These are phyloP conservation scores for Myopa testacea DNA, from an alignment of 2,888 invertebrate genomes.

Conservation along the genomic window DNA sequence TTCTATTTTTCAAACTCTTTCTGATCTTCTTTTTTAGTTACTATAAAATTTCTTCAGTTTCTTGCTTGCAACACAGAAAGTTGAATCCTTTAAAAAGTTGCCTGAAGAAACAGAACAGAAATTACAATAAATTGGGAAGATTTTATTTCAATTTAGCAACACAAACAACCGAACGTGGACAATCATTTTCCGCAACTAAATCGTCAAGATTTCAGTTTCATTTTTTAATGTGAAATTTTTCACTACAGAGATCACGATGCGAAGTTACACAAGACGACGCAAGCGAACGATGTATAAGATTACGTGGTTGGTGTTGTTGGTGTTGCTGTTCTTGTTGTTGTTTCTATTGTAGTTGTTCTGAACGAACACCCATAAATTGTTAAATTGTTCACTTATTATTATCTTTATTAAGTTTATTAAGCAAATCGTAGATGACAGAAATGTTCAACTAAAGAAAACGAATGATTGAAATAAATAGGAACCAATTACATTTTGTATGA, in stretches of 20 bases:
- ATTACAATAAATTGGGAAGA: too few species aligned
- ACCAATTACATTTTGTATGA: neutral
- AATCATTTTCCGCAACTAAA: conserved; percentile 52
- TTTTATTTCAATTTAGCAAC: neutral
- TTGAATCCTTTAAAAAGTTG: neutral
- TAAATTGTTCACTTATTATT: conserved; percentile 8
- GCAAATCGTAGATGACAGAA: conserved; percentile 3
- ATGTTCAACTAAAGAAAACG: neutral
- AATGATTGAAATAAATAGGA: conserved; percentile 8
- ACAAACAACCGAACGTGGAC: conserved; percentile 21
- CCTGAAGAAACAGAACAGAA: too few species aligned
- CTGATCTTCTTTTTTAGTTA: too few species aligned
- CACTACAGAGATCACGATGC: neutral
- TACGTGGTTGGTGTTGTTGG: neutral
- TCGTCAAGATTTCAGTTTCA: conserved; percentile 30
- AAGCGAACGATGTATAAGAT: neutral
- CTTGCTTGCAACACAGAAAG: too few species aligned
- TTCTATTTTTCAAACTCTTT: too few species aligned
- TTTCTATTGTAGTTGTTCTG: neutral
- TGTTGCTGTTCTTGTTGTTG: neutral
- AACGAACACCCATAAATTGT: neutral
- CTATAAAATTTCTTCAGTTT: too few species aligned
- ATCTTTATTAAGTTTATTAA: conserved; percentile 30
- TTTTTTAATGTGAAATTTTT: conserved; percentile 11
- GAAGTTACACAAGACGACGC: neutral